Conservation (phyloP, 2,888 invertebrate genomes). For the Hydroisotoma schaefferi region DNA sequence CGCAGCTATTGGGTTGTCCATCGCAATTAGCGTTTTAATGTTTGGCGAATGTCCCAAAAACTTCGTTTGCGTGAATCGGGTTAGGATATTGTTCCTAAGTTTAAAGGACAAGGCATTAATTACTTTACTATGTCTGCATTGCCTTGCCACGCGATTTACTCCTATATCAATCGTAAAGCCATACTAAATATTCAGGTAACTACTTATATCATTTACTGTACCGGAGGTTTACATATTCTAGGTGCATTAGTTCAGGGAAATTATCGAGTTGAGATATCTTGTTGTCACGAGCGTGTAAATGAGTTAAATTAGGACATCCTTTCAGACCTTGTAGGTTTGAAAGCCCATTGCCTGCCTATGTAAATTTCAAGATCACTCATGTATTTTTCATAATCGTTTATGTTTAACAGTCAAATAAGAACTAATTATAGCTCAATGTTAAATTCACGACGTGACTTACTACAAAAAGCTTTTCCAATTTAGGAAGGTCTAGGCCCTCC, state of each 20-base stretch:
- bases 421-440: too few relatives aligned
- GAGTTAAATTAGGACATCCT: conserved; percentile 26
- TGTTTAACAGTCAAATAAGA: too few relatives aligned
- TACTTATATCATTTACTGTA: conserved; percentile 2
- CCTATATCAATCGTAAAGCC: neutral
- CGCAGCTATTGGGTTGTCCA: conserved; percentile 21
- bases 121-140: neutral
- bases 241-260: conserved; percentile 24
- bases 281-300: conserved; percentile 33
- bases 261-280: conserved; percentile 24
- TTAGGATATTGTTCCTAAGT: conserved; percentile 16
- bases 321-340: conserved; percentile 23
- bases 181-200: neutral
- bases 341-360: conserved; percentile 27
- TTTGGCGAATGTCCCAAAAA: conserved; percentile 24
- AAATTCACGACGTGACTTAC: too few relatives aligned
- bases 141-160: too few relatives aligned
- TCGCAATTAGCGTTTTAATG: conserved; percentile 23
- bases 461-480: conserved; percentile 24
- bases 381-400: neutral
- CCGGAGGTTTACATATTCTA: conserved; percentile 35
- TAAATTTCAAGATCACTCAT: neutral
- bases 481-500: conserved; percentile 27
- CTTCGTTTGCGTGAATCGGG: conserved; percentile 26
- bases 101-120: neutral